Conservation (phyloP, 1,140 invertebrate species). For the Drosophila grimshawi region DNA sequence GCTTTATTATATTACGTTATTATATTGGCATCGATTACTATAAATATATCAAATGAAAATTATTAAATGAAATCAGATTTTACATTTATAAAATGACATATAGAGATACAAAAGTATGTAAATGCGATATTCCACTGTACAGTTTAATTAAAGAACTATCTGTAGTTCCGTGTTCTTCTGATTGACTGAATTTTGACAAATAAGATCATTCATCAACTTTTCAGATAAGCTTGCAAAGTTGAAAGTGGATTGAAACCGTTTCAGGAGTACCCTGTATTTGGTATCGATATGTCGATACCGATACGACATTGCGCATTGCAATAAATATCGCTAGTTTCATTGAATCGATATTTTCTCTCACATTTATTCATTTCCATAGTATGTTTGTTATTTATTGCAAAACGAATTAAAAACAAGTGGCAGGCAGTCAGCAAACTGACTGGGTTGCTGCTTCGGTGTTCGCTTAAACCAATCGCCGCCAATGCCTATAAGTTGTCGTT, state of each 20-base stretch:
- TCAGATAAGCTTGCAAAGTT: background rate
- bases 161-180: no score
- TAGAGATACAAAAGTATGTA: no score
- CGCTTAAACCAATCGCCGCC: slow-evolving; percentile 18
- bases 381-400: slow-evolving; percentile 29
- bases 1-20: background rate
- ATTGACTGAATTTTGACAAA: no score
- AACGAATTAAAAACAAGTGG: slow-evolving; percentile 17
- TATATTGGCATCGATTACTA: background rate
- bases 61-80: no score
- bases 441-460: slow-evolving; percentile 3
- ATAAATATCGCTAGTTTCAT: background rate
- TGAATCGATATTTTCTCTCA: slow-evolving; percentile 9
- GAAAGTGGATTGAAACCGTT: background rate
- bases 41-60: background rate
- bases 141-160: no score
- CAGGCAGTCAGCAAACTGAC: background rate
- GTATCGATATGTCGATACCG: background rate
- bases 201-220: background rate
- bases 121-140: no score
- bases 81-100: no score
- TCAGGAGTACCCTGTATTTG: background rate
- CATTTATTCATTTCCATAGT: slow-evolving; percentile 13
- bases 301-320: background rate
- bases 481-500: slow-evolving; percentile 27